phyloP scores from a whole-genome alignment of 2,797 vertebrate species.

The Platalea minor region DNA sequence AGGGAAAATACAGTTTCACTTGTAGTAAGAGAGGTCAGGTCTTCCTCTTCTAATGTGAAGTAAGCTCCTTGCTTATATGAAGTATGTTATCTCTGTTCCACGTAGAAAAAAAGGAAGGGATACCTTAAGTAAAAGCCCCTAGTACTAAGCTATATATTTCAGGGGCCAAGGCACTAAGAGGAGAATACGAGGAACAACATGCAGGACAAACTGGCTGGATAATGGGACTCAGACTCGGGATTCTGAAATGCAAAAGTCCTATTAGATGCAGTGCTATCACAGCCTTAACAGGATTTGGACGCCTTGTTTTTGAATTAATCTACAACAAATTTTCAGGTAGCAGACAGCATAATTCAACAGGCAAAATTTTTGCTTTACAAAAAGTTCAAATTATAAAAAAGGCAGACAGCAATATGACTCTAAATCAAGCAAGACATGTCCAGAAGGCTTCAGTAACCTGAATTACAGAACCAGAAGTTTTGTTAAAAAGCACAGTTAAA shows the following conservation, averaged over 20 bases:
- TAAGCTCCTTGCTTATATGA: background rate
- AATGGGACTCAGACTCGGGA: background rate
- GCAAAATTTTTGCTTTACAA: background rate
- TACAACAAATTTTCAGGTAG: background rate
- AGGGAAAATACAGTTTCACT: slow-evolving; percentile 23
- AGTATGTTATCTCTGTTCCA: background rate
- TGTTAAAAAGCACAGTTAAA: background rate
- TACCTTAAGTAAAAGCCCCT: background rate
- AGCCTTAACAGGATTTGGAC: background rate
- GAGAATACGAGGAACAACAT: background rate
- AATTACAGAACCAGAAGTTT: background rate
- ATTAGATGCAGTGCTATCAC: background rate
- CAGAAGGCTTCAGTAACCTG: background rate
- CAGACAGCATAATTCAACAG: background rate
- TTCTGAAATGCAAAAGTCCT: background rate
- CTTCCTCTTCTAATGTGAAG: slow-evolving; percentile 11
- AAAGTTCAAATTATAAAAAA: background rate
- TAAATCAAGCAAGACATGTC: background rate
- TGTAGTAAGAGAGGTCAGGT: slow-evolving; percentile 44
- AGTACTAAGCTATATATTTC: background rate
- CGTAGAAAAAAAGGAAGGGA: background rate
- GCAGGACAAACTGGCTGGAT: background rate
- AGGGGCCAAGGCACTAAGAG: background rate
- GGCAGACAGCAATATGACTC: background rate
- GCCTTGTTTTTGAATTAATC: background rate